A percentile compares a stretch with the other conserved stretches of the same genome.
phyloP scores from a whole-genome alignment of 2,797 vertebrate genomes.

The Carapus acus region DNA sequence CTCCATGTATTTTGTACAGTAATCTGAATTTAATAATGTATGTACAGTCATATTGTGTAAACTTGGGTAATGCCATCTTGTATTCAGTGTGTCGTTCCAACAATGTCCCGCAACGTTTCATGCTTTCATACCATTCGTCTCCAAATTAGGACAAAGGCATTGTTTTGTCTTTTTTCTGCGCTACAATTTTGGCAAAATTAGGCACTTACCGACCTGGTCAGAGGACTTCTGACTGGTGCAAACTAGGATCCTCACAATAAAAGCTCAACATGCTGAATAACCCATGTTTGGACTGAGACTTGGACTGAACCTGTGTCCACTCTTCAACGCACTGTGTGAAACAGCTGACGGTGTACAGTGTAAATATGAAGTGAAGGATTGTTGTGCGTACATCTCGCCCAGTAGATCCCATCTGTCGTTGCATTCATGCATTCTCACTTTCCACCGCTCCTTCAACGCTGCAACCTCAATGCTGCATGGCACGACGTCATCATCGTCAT shows the following conservation, averaged over 20 bases:
- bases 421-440: conserved; percentile 36
- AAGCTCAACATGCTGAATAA: too few relatives aligned
- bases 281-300: too few relatives aligned
- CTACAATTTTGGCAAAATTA: too few relatives aligned
- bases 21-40: conserved; percentile 66
- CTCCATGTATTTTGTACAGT: conserved; percentile 77
- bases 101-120: too few relatives aligned
- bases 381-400: conserved; percentile 19
- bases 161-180: too few relatives aligned
- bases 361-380: conserved; percentile 66
- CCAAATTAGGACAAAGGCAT: too few relatives aligned
- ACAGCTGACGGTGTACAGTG: conserved; percentile 39
- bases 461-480: conserved; percentile 51
- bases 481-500: conserved; percentile 35
- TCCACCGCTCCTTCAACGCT: conserved; percentile 51
- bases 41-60: conserved; percentile 1
- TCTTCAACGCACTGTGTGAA: too few relatives aligned
- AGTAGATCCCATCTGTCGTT: conserved; percentile 7
- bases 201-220: too few relatives aligned
- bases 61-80: conserved; percentile 58
- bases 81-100: conserved; percentile 9
- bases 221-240: too few relatives aligned
- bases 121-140: too few relatives aligned
- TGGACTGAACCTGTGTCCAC: too few relatives aligned
- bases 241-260: too few relatives aligned